A percentile compares a stretch with the other conserved stretches of the same genome.
Conservation (phyloP, 2,797 vertebrate species). For the Alectoris magna region DNA sequence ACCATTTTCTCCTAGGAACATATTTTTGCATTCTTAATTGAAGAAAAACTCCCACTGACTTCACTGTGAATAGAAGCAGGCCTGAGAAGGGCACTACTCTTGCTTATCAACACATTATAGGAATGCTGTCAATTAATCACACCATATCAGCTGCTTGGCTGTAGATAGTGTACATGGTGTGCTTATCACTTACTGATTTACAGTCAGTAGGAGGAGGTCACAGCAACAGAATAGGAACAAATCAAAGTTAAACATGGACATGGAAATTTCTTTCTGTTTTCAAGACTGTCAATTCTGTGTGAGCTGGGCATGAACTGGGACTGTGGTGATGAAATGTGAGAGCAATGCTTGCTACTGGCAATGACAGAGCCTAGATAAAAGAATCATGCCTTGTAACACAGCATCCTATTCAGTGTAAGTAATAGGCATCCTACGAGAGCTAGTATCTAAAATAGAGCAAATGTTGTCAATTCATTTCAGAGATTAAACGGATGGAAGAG, state of each 20-base stretch:
- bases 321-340: background rate
- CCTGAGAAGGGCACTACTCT: conserved; percentile 4
- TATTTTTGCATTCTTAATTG: background rate
- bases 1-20: background rate
- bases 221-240: conserved; percentile 29
- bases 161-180: background rate
- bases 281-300: background rate
- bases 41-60: background rate
- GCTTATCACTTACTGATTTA: conserved; percentile 52
- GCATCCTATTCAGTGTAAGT: background rate
- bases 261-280: conserved; percentile 21
- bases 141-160: conserved; percentile 19
- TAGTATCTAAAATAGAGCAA: conserved; percentile 14
- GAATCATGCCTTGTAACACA: background rate
- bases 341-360: conserved; percentile 3
- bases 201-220: conserved; percentile 17
- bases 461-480: background rate
- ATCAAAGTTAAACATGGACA: conserved; percentile 39
- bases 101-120: conserved; percentile 1
- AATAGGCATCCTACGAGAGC: background rate
- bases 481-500: background rate
- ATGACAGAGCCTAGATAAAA: background rate
- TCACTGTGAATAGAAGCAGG: background rate
- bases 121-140: conserved; percentile 56
- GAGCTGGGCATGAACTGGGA: conserved; percentile 4